Base-by-base conservation (phyloP, 53 echinoderm and acorn worm species). In the Arbacia lixula region DNA sequence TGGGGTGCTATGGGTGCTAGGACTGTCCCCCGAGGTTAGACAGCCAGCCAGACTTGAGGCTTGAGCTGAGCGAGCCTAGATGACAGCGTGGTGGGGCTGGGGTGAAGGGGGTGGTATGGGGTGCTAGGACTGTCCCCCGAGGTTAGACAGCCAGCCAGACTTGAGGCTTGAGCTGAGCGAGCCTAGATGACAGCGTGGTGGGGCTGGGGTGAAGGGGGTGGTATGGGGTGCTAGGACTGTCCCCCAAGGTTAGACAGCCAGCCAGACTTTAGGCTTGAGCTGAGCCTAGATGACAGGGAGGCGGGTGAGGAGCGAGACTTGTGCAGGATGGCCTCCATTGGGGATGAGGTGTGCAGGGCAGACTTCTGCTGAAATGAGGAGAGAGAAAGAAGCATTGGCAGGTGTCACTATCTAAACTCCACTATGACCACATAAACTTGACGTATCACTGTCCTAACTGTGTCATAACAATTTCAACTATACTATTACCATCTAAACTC, bases 241-340 rank as follows among this genome's bases (percentile, higher is more conserved):
- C 90, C 92, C 17, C 95, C 86, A 25, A 95, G 87, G 84, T 93
- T 95, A 43, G 90, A 90, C 9, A 95, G 68, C 95, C 95, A 95
- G 12, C 93, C 90, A 2, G 95, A 85, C 74, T 95, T 95, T 2
- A 95, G 86, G 52, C 74, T 74, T 0, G 95, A 95, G 49, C 92
- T 93, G 64, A 95, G 88, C 29, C 88, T 90, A 33, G 92, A 92
- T n/a, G 93, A 93, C 32, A 93, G 89, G 2, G 93, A 93, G 11
- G 90, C 88, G 0, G 95, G 93, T 11, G 88, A 88, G 14, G 95
- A 85, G 38, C 86, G 86, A 6, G 93, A 91, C 81, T 91, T 91
- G 86, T 91, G 90, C 2, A 94, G 88, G 19, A 78, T 78, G 1
- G 78, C 78, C 56, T 78, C 78, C 57, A 78, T 78, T 1, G 78